Conservation (phyloP, 1,140 invertebrate genomes). For the Phymastichus coffea region DNA sequence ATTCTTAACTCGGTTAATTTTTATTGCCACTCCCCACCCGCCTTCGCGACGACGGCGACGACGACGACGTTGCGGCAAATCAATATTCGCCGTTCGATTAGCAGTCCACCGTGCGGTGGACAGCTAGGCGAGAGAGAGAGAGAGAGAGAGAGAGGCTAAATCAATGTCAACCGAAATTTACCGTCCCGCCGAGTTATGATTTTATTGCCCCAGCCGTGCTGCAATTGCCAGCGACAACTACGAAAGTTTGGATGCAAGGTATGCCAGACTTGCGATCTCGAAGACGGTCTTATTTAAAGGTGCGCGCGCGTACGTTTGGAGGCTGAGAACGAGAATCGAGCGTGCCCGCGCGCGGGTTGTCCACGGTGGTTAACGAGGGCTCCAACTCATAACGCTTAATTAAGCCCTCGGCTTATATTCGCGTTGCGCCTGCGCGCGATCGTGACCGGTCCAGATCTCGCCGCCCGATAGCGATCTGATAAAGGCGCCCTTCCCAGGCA, state of each 20-base stretch:
- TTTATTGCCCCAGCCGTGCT: neutral
- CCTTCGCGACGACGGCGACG: too few relatives aligned
- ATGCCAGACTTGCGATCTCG: too few relatives aligned
- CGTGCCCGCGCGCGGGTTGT: too few relatives aligned
- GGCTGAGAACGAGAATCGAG: neutral
- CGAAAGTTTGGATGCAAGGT: too few relatives aligned
- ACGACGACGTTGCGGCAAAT: too few relatives aligned
- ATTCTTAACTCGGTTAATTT: too few relatives aligned
- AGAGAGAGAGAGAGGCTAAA: neutral
- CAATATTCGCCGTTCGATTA: too few relatives aligned
- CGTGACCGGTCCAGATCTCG: constrained; percentile 56
- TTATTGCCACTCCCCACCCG: too few relatives aligned
- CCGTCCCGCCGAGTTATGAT: neutral
- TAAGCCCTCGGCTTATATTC: constrained; percentile 50
- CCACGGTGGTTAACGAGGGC: constrained; percentile 48
- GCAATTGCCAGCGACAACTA: too few relatives aligned
- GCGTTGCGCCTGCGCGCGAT: constrained; percentile 35
- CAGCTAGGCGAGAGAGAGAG: neutral
- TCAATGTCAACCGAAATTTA: neutral
- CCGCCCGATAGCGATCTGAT: constrained; percentile 54
- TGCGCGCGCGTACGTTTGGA: constrained; percentile 9
- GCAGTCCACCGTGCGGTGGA: too few relatives aligned
- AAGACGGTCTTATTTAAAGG: too few relatives aligned
- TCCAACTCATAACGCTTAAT: constrained; percentile 58
- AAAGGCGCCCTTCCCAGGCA: constrained; percentile 53